Conservation (phyloP, 35 echinoderm and acorn worm genomes). For the Lytechinus pictus region DNA sequence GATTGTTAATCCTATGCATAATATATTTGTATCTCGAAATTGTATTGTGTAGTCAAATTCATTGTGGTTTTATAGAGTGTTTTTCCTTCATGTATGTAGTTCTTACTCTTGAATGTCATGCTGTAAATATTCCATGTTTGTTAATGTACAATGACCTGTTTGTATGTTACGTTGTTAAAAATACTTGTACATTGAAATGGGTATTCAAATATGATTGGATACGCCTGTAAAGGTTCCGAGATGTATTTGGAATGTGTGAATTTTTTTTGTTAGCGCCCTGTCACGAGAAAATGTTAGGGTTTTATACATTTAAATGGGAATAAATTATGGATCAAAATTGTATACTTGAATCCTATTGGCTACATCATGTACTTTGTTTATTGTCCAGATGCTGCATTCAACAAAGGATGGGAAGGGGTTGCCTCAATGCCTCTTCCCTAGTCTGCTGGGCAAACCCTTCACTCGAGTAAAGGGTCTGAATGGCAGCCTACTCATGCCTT, state of each 20-base stretch:
- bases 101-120: not conserved
- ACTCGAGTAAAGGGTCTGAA: too few relatives aligned
- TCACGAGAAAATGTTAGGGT: not conserved
- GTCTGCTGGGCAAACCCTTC: too few relatives aligned
- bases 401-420: too few relatives aligned
- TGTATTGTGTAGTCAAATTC: not conserved
- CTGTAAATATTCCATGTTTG: constrained; percentile 25
- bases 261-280: constrained; percentile 32
- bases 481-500: too few relatives aligned
- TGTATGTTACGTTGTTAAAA: not conserved
- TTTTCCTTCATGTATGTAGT: not conserved
- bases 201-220: constrained; percentile 25
- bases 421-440: too few relatives aligned
- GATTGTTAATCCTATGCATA: not conserved
- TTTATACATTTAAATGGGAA: constrained; percentile 45
- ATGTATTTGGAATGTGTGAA: not conserved
- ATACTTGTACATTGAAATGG: constrained; percentile 21
- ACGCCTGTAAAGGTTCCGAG: constrained; percentile 21
- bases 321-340: constrained; percentile 47
- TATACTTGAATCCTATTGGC: not conserved
- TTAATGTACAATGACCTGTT: constrained; percentile 5
- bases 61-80: not conserved
- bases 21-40: not conserved
- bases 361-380: not conserved
- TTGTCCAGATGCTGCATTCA: not conserved